These are phyloP conservation scores for Helicoverpa zea DNA, from an alignment of 1,140 invertebrate species.

Conservation along the genomic window DNA sequence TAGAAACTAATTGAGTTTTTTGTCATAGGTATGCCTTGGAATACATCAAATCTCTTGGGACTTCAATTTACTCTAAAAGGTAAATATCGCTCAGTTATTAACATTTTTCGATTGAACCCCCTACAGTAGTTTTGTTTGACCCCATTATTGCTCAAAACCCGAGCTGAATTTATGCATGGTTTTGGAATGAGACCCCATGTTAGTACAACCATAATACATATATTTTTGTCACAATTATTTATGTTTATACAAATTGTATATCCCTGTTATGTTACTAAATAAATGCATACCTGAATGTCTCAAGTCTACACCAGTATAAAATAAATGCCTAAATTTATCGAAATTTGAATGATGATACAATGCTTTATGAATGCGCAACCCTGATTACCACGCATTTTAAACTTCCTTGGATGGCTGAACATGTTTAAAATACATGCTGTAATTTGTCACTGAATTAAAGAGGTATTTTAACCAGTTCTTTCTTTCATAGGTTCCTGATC, in stretches of 20 bases:
- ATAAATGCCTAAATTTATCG: not conserved
- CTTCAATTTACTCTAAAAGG: not conserved
- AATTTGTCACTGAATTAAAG: no score
- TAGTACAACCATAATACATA: not conserved
- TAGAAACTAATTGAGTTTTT: not conserved
- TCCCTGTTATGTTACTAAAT: no score
- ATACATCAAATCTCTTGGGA: no score
- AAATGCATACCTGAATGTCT: not conserved
- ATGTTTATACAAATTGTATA: not conserved
- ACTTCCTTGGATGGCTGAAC: constrained; percentile 86
- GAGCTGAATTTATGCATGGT: not conserved
- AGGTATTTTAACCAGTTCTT: not conserved
- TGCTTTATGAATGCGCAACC: constrained; percentile 84
- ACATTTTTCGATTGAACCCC: not conserved
- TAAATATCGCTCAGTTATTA: not conserved
- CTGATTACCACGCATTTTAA: constrained; percentile 85
- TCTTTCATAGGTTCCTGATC: not conserved
- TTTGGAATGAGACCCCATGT: not conserved
- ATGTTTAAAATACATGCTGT: not conserved
- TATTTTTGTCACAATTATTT: not conserved
- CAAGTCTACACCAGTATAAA: not conserved
- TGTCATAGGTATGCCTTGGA: not conserved
- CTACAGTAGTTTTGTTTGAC: not conserved
- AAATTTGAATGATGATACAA: constrained; percentile 78
- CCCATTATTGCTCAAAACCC: not conserved